Percentiles rank a stretch among this genome's conserved stretches.
Conservation (phyloP, 2,888 invertebrate species). For the Ecliptopera silaceata region DNA sequence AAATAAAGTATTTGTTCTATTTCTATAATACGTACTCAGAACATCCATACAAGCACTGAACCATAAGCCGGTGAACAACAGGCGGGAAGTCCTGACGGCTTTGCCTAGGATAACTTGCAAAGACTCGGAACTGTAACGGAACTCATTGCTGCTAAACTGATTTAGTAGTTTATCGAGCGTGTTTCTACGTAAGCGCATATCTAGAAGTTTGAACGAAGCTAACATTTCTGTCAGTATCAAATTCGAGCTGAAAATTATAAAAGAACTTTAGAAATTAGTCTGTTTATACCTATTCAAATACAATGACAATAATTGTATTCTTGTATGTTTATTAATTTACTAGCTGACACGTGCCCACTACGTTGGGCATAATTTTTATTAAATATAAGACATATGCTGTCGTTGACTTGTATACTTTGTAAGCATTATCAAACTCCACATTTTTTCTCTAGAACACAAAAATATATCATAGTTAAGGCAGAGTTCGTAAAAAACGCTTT, state of each 20-base stretch:
- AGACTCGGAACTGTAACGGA: conserved; percentile 36
- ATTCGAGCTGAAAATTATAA: conserved; percentile 48
- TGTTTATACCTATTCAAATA: too few species aligned
- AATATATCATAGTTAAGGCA: too few species aligned
- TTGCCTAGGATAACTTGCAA: conserved; percentile 42
- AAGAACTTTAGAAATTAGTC: neutral
- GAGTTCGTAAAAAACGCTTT: too few species aligned
- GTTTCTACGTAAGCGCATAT: conserved; percentile 48
- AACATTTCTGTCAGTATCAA: conserved; percentile 54
- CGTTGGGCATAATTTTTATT: too few species aligned
- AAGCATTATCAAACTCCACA: too few species aligned
- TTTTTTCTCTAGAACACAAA: too few species aligned
- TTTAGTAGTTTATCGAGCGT: conserved; percentile 42
- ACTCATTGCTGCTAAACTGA: conserved; percentile 47
- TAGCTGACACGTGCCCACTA: too few species aligned
- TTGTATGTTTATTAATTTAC: too few species aligned
- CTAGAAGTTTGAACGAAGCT: conserved; percentile 48
- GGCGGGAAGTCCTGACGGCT: conserved; percentile 43
- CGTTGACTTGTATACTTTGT: too few species aligned
- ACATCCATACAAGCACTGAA: conserved; percentile 40
- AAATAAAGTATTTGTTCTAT: too few species aligned
- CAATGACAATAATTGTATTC: too few species aligned
- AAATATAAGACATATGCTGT: too few species aligned
- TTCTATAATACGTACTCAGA: conserved; percentile 41
- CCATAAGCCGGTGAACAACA: conserved; percentile 41